A percentile compares a stretch with the other conserved stretches of the same genome.
phyloP scores from a whole-genome alignment of 2,888 invertebrate species.

The Spodoptera picta region DNA sequence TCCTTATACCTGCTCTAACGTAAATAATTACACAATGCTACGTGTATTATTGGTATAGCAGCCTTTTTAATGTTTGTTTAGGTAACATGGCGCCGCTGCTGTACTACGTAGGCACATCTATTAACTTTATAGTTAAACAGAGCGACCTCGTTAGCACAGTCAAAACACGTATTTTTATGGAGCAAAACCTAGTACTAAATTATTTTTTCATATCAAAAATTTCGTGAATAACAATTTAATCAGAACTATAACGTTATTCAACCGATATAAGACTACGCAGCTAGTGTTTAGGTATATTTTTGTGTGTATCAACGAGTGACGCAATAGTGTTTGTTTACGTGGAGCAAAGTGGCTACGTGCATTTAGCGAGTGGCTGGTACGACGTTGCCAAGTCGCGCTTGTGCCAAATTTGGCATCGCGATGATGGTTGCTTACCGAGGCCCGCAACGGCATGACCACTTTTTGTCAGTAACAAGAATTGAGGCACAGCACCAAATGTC shows the following conservation, averaged over 20 bases:
- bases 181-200: constrained; percentile 63
- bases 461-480: constrained; percentile 67
- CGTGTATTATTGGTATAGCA: no score
- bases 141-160: constrained; percentile 11
- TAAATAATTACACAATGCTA: background rate
- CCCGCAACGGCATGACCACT: constrained; percentile 66
- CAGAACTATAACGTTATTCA: constrained; percentile 32
- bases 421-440: constrained; percentile 66
- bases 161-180: constrained; percentile 45
- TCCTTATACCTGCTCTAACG: background rate
- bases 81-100: constrained; percentile 46
- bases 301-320: constrained; percentile 69
- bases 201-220: constrained; percentile 67
- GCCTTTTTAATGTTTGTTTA: constrained; percentile 5
- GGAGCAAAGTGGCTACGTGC: constrained; percentile 74
- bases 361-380: constrained; percentile 66
- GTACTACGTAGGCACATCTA: constrained; percentile 22
- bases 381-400: constrained; percentile 83
- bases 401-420: constrained; percentile 80
- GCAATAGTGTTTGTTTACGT: constrained; percentile 84
- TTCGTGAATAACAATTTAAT: constrained; percentile 75
- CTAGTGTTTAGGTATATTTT: constrained; percentile 66
- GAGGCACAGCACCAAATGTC: constrained; percentile 60
- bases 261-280: constrained; percentile 57
- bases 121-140: background rate